phyloP scores from a whole-genome alignment of 2,797 vertebrate genomes.

The Sciaenops ocellatus region DNA sequence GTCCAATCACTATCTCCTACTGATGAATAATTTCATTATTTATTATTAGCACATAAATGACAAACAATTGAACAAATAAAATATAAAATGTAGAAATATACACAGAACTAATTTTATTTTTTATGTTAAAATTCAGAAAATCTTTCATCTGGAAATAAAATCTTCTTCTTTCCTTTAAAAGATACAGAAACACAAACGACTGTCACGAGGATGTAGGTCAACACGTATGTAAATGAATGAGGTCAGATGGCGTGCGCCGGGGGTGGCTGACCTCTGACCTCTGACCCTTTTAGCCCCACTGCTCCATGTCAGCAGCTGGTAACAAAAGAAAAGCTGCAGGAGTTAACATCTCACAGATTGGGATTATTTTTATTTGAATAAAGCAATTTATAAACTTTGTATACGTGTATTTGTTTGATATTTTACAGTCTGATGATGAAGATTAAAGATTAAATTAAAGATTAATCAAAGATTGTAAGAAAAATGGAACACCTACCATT shows the following conservation, averaged over 20 bases:
- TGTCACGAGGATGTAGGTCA: conserved; percentile 58
- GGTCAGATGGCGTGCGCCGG: conserved; percentile 74
- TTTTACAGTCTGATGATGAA: neutral
- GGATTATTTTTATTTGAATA: conserved; percentile 1
- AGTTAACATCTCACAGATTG: conserved; percentile 34
- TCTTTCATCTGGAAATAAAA: neutral
- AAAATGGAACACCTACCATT: neutral
- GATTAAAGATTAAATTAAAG: neutral
- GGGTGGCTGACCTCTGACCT: conserved; percentile 79
- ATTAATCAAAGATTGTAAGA: neutral
- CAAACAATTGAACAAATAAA: neutral
- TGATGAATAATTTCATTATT: conserved; percentile 32
- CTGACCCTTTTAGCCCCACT: conserved; percentile 50
- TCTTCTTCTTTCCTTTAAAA: neutral
- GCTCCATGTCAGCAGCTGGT: conserved; percentile 60
- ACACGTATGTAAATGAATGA: conserved; percentile 62
- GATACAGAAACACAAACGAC: neutral
- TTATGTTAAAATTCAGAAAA: neutral
- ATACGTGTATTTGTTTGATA: neutral
- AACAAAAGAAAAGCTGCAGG: conserved; percentile 43
- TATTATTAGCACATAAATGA: neutral
- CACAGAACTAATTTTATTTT: neutral
- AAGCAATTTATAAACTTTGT: conserved; percentile 30
- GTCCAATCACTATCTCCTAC: neutral
- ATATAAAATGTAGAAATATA: no score